A percentile compares a stretch with the other conserved stretches of the same genome.
These are phyloP conservation scores for Lutjanus erythropterus DNA, from an alignment of 2,113 vertebrate species.

Conservation along the genomic window DNA sequence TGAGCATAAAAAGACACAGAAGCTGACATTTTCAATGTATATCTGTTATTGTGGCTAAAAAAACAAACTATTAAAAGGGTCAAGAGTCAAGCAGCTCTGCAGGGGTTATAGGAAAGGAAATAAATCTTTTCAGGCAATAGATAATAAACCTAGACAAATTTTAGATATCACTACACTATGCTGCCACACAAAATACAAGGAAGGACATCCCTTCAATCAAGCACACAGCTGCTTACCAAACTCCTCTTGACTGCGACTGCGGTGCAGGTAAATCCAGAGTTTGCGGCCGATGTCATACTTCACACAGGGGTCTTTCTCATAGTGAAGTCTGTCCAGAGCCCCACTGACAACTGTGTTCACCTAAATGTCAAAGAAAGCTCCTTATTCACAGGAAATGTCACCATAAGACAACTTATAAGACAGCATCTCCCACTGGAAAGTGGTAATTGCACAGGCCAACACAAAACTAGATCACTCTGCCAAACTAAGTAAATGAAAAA, in stretches of 20 bases:
- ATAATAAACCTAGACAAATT: too few species aligned
- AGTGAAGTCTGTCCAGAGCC: constrained; percentile 95
- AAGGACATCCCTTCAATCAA: neutral
- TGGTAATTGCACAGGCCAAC: neutral
- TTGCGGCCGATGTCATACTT: constrained; percentile 98
- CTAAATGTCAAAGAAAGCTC: constrained; percentile 72
- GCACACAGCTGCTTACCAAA: constrained; percentile 87
- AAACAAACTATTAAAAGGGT: too few species aligned
- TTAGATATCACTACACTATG: too few species aligned
- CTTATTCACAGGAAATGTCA: neutral
- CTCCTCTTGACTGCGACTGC: constrained; percentile 95
- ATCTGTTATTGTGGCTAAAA: too few species aligned
- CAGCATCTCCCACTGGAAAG: neutral
- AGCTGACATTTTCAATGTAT: too few species aligned
- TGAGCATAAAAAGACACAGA: too few species aligned
- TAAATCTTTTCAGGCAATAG: too few species aligned
- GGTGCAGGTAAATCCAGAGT: constrained; percentile 97
- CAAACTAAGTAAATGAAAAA: neutral
- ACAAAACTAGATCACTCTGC: neutral
- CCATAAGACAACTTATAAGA: neutral
- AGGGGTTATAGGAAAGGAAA: neutral
- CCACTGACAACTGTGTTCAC: constrained; percentile 98
- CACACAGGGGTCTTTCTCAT: constrained; percentile 98
- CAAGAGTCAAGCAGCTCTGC: too few species aligned
- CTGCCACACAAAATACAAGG: too few species aligned